Evolutionary conservation across 1,140 invertebrate species (phyloP), one percentile per base, ranked within the genome.

Genomic region (Plectrocnemia conspersa): DNA sequence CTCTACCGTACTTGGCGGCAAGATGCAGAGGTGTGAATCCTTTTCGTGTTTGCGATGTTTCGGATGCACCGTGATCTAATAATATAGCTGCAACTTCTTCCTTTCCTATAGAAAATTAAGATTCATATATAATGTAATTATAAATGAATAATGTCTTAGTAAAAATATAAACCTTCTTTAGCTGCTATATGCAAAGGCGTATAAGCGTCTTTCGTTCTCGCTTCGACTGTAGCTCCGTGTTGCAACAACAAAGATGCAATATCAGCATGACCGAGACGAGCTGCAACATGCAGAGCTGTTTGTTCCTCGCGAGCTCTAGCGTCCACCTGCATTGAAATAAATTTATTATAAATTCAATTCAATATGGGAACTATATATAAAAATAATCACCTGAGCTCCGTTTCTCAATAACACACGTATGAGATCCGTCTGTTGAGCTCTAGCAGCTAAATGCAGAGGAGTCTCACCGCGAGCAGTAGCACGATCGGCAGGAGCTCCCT

Each of bases 1-100:
- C 85, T 66, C 96, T 93, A 4, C 95, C 96, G 71, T 99, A 98
- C 70, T 99, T 99, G 21, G 93, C 88, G 18, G 95, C 94, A 58
- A 99, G 81, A 77, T 99, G 97, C 1, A 99, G 79, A 0, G 96
- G 94, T 7, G 94, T 97, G 72, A 99, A 98, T 21, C 95, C 94
- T 76, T 98, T 98, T 68, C 95, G 94, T 2, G 94, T 97, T 11
- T 88, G 86, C 4, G 91, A 84, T 48, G 86, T 84, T 38, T 95
- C 81, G 49, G 88, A 84, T n/a, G 96, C 94, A 52, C 91, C 90
- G 70, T 97, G 84, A 63, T 99, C 96, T 29, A 99, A 75, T 2
- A 99, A 78, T 59, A 95, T 84, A 16, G 85, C 81, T 10, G 90
- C 93, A 19, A 97, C 91, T 78, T 79, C 77, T 60, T 79, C 75